Percentiles rank a stretch among this genome's conserved stretches.
Conservation (phyloP, 2,797 vertebrate genomes). For the Siniperca undulata region DNA sequence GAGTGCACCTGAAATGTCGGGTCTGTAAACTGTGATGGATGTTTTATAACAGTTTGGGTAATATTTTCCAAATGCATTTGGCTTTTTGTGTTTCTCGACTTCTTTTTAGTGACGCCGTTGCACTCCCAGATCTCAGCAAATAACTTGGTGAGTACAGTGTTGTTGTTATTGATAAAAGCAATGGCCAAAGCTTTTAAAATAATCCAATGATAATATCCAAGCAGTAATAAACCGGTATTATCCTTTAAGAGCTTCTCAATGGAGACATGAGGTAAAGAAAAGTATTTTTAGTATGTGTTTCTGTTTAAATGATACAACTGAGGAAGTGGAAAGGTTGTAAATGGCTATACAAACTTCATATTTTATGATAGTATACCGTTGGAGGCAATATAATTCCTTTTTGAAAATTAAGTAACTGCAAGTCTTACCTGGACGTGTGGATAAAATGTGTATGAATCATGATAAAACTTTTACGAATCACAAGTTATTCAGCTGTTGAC, state of each 20-base stretch:
- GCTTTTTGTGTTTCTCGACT: neutral
- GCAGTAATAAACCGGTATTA: neutral
- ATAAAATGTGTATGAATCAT: neutral
- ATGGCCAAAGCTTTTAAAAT: neutral
- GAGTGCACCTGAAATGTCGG: neutral
- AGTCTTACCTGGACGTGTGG: neutral
- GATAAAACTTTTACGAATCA: conserved; percentile 72
- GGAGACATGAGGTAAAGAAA: neutral
- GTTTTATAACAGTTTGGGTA: neutral
- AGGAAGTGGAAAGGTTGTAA: neutral
- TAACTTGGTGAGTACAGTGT: neutral
- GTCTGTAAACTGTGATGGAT: neutral
- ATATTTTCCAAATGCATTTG: too few species aligned
- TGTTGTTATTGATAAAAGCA: neutral
- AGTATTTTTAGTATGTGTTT: neutral
- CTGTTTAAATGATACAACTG: neutral
- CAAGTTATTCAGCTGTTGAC: conserved; percentile 82
- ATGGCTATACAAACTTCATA: neutral
- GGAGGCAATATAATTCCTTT: neutral
- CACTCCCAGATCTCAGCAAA: neutral
- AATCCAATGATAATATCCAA: too few species aligned
- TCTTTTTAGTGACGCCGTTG: neutral
- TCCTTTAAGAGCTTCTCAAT: neutral
- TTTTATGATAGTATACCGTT: neutral
- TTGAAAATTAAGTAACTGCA: too few species aligned